A percentile compares a stretch with the other conserved stretches of the same genome.
Conservation (phyloP, 2,113 vertebrate genomes). For the Perognathus longimembris region DNA sequence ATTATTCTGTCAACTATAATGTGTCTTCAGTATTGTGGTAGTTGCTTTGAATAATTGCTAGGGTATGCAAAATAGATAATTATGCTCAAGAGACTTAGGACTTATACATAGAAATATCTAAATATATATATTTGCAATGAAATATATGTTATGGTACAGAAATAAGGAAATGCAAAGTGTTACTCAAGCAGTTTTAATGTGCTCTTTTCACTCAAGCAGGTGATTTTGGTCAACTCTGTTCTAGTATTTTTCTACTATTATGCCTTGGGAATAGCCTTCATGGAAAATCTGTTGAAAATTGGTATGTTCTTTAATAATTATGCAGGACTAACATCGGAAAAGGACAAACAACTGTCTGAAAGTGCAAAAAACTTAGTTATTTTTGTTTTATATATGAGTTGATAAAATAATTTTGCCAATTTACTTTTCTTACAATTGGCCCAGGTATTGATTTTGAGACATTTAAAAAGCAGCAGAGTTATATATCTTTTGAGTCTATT, state of each 20-base stretch:
- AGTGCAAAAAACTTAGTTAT: neutral
- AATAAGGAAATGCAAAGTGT: neutral
- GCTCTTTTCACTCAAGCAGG: neutral
- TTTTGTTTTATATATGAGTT: conserved; percentile 25
- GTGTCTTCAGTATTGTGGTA: neutral
- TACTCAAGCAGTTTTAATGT: neutral
- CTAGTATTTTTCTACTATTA: neutral
- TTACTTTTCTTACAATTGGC: neutral
- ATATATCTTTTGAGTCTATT: conserved; percentile 31
- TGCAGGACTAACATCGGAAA: neutral
- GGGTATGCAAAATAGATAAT: neutral
- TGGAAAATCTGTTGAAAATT: neutral
- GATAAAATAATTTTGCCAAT: neutral
- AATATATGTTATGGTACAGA: neutral
- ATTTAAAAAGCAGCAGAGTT: neutral
- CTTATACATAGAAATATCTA: neutral
- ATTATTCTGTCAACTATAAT: neutral
- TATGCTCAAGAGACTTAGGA: neutral
- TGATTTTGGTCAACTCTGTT: conserved; percentile 15
- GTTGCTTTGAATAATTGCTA: conserved; percentile 17
- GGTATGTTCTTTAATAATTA: neutral
- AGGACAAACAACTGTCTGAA: neutral
- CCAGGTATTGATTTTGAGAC: neutral
- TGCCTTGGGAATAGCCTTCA: neutral
- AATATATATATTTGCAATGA: conserved; percentile 8